phyloP scores from a whole-genome alignment of 2,797 vertebrate genomes.

The Sebastes taczanowskii region DNA sequence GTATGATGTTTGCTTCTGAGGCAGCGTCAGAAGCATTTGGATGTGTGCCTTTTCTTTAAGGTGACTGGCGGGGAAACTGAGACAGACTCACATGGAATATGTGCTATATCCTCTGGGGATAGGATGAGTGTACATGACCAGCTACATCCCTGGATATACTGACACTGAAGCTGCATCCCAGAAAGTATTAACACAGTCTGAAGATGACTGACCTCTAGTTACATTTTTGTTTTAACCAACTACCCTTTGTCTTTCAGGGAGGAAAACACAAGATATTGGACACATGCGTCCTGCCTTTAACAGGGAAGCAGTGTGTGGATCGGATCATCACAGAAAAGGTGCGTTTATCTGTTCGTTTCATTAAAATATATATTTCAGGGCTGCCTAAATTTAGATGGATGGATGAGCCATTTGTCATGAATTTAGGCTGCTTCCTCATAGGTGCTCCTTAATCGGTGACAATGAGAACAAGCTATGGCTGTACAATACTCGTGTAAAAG shows the following conservation, averaged over 20 bases:
- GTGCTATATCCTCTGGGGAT: background rate
- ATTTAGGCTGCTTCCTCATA: slow-evolving; percentile 5
- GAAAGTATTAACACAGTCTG: background rate
- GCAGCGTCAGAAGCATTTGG: slow-evolving; percentile 7
- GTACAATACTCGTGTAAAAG: background rate
- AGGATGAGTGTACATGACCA: slow-evolving; percentile 2
- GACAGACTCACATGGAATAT: background rate
- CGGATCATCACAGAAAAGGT: slow-evolving; percentile 99
- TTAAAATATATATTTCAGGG: too few species aligned
- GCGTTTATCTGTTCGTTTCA: slow-evolving; percentile 15
- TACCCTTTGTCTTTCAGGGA: slow-evolving; percentile 81
- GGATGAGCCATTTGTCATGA: slow-evolving; percentile 23
- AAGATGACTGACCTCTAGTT: background rate
- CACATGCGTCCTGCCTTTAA: slow-evolving; percentile 91
- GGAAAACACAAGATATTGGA: slow-evolving; percentile 97
- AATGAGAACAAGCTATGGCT: background rate
- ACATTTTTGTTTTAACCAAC: background rate
- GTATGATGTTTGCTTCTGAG: slow-evolving; percentile 26
- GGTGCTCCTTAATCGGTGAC: background rate
- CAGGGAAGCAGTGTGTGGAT: slow-evolving; percentile 95
- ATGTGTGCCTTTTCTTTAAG: slow-evolving; percentile 14
- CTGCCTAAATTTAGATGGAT: slow-evolving; percentile 6
- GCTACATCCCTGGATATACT: slow-evolving; percentile 20
- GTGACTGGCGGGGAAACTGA: slow-evolving; percentile 9
- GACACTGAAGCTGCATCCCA: background rate